Evolutionary conservation across 1,140 invertebrate species (phyloP), one percentile per base, ranked within the genome.

Genomic region (Drosophila kohkoa): DNA sequence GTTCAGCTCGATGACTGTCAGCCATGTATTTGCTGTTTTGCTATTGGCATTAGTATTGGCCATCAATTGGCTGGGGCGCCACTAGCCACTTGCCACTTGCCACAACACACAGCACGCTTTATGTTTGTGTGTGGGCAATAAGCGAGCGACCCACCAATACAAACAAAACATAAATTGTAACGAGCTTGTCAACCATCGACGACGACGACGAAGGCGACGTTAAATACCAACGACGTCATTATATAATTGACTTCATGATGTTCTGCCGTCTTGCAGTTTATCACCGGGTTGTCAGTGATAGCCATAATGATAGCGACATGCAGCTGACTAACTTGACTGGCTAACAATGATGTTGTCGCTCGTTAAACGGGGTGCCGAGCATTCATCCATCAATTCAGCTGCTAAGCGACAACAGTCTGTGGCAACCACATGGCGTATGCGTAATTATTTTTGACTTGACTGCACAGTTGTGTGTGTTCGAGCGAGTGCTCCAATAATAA

Each of bases 141-240:
- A 28, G 11, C 46, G 8, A 32, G 54, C 38, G 51, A 55, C 51
- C 30, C 52, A 16, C 73, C 73, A 71, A 75, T 71, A 45, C 60
- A 75, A 75, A 75, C 67, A 71, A 45, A 64, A 28, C 67, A 71
- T 71, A 71, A 75, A 75, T 75, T 75, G 59, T 54, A 75, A 71
- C 67, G 59, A 71, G 73, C 73, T 46, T 75, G 73, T 71, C 67
- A 38, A 58, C 60, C 52, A 13, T n/a, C 57, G 16, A 45, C 41
- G 65, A 15, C 41, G 65, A 15, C n/a, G 5, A 2, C 11, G 41
- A 49, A 10, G 30, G 4, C 11, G 48, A 51, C 38, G 38, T 25
- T 25, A 25, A 25, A 7, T 28, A 46, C 41, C 35, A n/a, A n/a
- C 51, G 41, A 62, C 49, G 43, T 68, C 57, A 75, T 75, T 71